These are phyloP conservation scores for Decapterus maruadsi DNA, from an alignment of 2,797 vertebrate species.

Conservation along the genomic window DNA sequence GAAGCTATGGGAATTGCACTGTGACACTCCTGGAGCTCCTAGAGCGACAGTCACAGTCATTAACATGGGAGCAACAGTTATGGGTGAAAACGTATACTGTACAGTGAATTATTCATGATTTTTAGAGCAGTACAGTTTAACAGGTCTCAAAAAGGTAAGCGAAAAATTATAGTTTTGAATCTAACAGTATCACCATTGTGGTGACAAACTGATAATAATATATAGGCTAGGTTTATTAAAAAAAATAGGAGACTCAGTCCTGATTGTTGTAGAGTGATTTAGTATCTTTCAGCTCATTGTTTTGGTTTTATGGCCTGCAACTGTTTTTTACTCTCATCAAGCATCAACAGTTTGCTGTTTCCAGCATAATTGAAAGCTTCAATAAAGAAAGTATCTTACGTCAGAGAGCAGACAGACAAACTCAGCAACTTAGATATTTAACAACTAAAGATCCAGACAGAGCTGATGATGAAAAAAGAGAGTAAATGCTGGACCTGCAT, in stretches of 20 bases:
- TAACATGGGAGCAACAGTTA: conserved; percentile 39
- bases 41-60: conserved; percentile 48
- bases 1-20: conserved; percentile 45
- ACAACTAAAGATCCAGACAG: not conserved
- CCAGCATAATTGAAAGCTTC: not conserved
- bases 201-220: not conserved
- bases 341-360: not conserved
- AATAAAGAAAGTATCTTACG: not conserved
- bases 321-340: not conserved
- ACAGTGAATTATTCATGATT: conserved; percentile 39
- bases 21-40: conserved; percentile 29
- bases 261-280: not conserved
- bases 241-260: not conserved
- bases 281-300: not conserved
- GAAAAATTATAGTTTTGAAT: conserved; percentile 11
- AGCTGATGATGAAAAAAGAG: not conserved
- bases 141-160: conserved; percentile 3
- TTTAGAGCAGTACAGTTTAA: conserved; percentile 8
- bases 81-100: conserved; percentile 22
- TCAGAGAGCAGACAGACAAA: not conserved
- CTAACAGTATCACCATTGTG: not conserved
- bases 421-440: not conserved
- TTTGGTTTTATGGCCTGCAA: not conserved
- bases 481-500: not conserved
- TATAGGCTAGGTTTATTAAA: not conserved